These are phyloP conservation scores for Cheilosia impressa DNA, from an alignment of 2,888 invertebrate species.

Conservation along the genomic window DNA sequence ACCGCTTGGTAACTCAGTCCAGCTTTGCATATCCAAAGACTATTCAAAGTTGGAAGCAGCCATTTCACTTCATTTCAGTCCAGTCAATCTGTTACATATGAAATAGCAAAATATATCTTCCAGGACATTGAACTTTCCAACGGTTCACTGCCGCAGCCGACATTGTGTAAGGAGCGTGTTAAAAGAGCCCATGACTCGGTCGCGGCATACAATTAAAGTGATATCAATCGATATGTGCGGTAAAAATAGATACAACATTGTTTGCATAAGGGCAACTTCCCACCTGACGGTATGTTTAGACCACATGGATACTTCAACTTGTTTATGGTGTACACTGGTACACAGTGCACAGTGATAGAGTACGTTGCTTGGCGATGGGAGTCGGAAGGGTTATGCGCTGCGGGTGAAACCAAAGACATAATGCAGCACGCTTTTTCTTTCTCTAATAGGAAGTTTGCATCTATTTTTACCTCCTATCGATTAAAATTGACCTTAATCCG, in stretches of 20 bases:
- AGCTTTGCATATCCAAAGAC: too few species aligned
- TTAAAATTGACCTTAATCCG: too few species aligned
- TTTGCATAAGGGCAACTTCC: neutral
- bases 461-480: too few species aligned
- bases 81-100: neutral
- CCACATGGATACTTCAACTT: neutral
- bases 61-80: neutral
- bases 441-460: too few species aligned
- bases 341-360: neutral
- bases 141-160: neutral
- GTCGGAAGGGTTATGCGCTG: neutral
- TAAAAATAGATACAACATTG: neutral
- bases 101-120: neutral
- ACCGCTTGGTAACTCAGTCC: too few species aligned
- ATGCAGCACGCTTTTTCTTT: too few species aligned
- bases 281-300: neutral
- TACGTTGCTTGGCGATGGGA: neutral
- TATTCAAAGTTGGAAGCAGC: too few species aligned
- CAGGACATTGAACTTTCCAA: conserved; percentile 4
- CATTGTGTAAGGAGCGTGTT: neutral
- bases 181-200: neutral
- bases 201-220: neutral
- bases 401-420: neutral
- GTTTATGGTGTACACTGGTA: neutral
- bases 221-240: neutral